A percentile compares a stretch with the other conserved stretches of the same genome.
Evolutionary conservation across 2,113 vertebrate species (phyloP).

Genomic region (Sinocyclocheilus grahami): DNA sequence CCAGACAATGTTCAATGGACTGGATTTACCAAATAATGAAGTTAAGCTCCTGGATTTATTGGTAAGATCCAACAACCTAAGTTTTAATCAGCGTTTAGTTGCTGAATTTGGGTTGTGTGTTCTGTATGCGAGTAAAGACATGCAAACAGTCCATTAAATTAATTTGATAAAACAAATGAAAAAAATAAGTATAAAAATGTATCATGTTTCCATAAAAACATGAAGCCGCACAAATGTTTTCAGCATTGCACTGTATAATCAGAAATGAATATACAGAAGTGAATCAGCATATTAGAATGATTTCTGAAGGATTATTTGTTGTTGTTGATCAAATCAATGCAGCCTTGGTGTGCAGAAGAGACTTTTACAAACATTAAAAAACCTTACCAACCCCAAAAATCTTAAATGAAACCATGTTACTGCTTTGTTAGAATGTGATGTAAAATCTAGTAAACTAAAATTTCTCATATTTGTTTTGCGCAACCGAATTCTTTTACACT

Average conservation of each 20-base stretch:
- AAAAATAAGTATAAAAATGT: no score
- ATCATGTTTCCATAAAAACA: neutral
- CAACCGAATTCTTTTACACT: neutral
- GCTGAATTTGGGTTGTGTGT: neutral
- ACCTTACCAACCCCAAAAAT: no score
- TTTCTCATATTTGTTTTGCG: neutral
- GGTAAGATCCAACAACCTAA: neutral
- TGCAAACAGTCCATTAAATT: neutral
- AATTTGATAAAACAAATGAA: neutral
- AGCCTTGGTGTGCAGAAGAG: no score
- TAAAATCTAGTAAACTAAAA: neutral
- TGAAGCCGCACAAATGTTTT: neutral
- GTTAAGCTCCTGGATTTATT: slow-evolving; percentile 6
- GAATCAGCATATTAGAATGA: neutral
- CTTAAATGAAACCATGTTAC: neutral
- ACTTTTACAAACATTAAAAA: no score
- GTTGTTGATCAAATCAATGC: no score
- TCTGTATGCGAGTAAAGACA: neutral
- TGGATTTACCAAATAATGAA: slow-evolving; percentile 13
- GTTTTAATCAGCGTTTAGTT: neutral
- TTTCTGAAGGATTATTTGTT: neutral
- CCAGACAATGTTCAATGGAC: neutral
- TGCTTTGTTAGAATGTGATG: neutral
- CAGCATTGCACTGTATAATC: neutral
- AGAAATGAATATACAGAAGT: neutral